Percentiles rank a stretch among this genome's conserved stretches.
phyloP scores from a whole-genome alignment of 2,888 invertebrate genomes.

The Fragum sueziense region DNA sequence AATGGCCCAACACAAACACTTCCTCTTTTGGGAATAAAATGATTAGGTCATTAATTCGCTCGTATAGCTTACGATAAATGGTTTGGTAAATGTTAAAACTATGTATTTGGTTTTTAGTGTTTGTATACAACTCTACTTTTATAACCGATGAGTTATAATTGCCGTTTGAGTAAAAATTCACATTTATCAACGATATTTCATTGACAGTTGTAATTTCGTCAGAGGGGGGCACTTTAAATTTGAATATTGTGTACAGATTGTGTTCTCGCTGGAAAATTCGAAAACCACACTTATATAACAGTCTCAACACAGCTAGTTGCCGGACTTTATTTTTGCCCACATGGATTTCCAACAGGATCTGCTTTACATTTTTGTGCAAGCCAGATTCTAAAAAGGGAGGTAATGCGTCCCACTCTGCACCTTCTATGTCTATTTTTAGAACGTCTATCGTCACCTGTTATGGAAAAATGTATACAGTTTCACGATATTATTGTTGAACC shows the following conservation, averaged over 20 bases:
- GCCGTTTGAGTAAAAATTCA: slow-evolving; percentile 1
- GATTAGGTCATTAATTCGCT: too few relatives aligned
- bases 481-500: too few relatives aligned
- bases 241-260: slow-evolving; percentile 25
- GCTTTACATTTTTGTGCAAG: slow-evolving; percentile 39
- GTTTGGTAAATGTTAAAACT: too few relatives aligned
- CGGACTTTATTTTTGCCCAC: neutral
- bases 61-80: too few relatives aligned
- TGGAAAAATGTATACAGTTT: too few relatives aligned
- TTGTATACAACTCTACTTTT: too few relatives aligned
- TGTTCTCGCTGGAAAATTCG: slow-evolving; percentile 52
- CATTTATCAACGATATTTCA: slow-evolving; percentile 48
- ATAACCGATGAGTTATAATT: too few relatives aligned
- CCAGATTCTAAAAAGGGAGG: slow-evolving; percentile 50
- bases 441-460: slow-evolving; percentile 47
- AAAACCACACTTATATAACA: slow-evolving; percentile 45
- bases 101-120: too few relatives aligned
- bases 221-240: slow-evolving; percentile 22
- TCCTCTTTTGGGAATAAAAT: too few relatives aligned
- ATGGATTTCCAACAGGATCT: slow-evolving; percentile 55
- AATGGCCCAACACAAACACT: too few relatives aligned
- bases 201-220: slow-evolving; percentile 38
- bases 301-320: slow-evolving; percentile 32
- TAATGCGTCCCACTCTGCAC: slow-evolving; percentile 51
- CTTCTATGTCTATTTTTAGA: slow-evolving; percentile 55